phyloP scores from a whole-genome alignment of 1,140 invertebrate species.

The Leptonema lineaticorne region DNA sequence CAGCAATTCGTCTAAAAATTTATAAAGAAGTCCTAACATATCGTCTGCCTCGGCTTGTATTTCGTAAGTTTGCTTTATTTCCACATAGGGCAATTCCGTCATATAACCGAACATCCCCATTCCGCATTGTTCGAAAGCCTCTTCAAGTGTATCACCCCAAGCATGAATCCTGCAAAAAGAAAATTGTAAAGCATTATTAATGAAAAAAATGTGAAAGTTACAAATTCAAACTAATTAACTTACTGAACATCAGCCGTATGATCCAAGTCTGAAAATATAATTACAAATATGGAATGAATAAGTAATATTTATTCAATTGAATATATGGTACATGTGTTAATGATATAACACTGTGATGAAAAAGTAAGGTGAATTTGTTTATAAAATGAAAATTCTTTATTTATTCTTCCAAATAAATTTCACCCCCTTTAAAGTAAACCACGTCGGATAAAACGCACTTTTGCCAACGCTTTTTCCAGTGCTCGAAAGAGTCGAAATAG shows the following conservation, averaged over 20 bases:
- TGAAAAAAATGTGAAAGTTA: neutral
- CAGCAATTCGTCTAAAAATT: conserved; percentile 93
- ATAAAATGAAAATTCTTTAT: too few relatives aligned
- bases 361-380: too few relatives aligned
- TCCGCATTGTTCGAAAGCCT: conserved; percentile 94
- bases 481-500: too few relatives aligned
- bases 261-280: conserved; percentile 81
- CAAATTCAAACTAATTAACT: conserved; percentile 49
- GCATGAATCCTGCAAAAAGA: conserved; percentile 72
- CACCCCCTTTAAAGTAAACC: too few relatives aligned
- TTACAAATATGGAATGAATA: conserved; percentile 7
- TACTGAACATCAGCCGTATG: conserved; percentile 97
- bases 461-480: too few relatives aligned
- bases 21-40: conserved; percentile 83
- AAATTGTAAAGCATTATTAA: too few relatives aligned
- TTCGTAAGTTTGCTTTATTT: conserved; percentile 74
- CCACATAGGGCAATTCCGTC: conserved; percentile 87
- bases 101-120: conserved; percentile 97
- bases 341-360: too few relatives aligned
- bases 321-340: neutral
- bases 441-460: too few relatives aligned
- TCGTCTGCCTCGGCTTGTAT: conserved; percentile 88
- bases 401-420: too few relatives aligned
- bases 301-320: neutral
- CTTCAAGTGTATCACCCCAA: conserved; percentile 86